Evolutionary conservation across 2,113 vertebrate genomes (phyloP).

Genomic region (Mustela nigripes): DNA sequence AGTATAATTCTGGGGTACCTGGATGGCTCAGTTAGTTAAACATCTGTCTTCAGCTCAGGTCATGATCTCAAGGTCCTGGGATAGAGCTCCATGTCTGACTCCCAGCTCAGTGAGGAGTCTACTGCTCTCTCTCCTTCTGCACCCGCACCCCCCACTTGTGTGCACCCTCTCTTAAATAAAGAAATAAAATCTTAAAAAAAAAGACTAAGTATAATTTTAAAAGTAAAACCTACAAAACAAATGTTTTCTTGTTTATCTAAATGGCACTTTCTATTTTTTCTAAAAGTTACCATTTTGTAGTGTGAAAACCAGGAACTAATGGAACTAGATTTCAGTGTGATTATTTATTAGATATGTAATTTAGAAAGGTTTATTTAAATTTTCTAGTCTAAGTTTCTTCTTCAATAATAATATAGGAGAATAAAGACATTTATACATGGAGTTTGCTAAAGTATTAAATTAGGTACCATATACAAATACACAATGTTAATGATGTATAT

Average conservation of each 20-base stretch:
- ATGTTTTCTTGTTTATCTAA: not conserved
- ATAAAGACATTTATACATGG: not conserved
- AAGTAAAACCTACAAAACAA: not conserved
- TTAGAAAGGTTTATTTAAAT: constrained; percentile 1
- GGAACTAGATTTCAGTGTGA: not conserved
- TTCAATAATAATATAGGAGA: not conserved
- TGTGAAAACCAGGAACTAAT: not conserved
- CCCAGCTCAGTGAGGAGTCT: too few relatives aligned
- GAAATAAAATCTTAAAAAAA: not conserved
- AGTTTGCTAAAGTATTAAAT: not conserved
- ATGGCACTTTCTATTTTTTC: not conserved
- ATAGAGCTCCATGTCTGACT: too few relatives aligned
- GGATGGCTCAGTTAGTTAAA: not conserved
- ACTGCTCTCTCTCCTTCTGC: too few relatives aligned
- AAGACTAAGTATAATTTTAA: not conserved
- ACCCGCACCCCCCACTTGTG: too few relatives aligned
- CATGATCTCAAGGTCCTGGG: not conserved
- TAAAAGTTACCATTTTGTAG: not conserved
- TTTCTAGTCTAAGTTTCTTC: not conserved
- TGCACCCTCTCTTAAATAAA: too few relatives aligned
- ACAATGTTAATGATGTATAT: not conserved
- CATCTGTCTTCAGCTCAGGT: not conserved
- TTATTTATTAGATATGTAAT: not conserved
- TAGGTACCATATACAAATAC: not conserved
- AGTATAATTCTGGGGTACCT: not conserved